Conservation (phyloP, 92 coral and sea anemone genomes). For the Montipora capitata region DNA sequence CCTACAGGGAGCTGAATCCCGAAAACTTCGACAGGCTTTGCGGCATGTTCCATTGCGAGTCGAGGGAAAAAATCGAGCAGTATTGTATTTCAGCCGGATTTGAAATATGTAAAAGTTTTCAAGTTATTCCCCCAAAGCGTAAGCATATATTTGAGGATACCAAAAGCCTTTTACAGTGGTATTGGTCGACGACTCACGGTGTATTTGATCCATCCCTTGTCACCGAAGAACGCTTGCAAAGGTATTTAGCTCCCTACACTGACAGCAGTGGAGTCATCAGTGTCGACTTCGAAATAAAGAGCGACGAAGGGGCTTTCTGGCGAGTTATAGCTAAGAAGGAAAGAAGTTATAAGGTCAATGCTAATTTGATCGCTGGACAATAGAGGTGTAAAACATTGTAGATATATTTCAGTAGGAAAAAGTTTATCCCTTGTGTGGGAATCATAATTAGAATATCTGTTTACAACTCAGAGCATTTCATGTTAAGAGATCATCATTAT, state of each 20-base stretch:
- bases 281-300: neutral
- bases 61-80: neutral
- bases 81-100: neutral
- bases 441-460: too few relatives aligned
- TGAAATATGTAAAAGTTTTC: neutral
- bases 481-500: too few relatives aligned
- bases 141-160: neutral
- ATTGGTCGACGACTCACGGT: conserved; percentile 3
- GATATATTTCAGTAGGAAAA: too few relatives aligned
- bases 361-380: too few relatives aligned
- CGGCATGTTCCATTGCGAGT: neutral
- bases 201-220: neutral
- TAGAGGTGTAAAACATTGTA: too few relatives aligned
- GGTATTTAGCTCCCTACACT: neutral
- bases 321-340: neutral
- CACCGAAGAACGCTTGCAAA: neutral
- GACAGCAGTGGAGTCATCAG: neutral
- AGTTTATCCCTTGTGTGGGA: too few relatives aligned
- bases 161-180: neutral
- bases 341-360: too few relatives aligned
- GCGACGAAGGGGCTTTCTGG: neutral
- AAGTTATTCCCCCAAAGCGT: neutral
- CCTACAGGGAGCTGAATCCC: neutral
- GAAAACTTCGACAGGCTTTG: neutral
- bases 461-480: too few relatives aligned